Conservation (phyloP, 2,888 invertebrate genomes). For the Artemia sinica region DNA sequence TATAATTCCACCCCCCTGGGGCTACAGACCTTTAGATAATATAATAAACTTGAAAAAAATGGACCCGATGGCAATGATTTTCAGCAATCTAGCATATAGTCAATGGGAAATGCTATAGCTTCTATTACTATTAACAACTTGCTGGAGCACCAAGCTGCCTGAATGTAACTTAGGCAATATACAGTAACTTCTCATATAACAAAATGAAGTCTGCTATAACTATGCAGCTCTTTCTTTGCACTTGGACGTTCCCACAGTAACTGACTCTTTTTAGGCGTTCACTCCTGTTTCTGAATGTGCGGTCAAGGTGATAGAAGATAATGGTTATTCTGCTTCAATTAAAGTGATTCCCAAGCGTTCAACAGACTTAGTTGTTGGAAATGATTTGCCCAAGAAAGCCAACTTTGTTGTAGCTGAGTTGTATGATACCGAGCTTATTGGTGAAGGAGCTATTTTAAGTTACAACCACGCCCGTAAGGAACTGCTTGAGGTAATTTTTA, state of each 20-base stretch:
- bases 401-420: conserved; percentile 91
- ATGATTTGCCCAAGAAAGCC: conserved; percentile 55
- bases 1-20: too few relatives aligned
- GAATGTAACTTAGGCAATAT: neutral
- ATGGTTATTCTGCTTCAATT: conserved; percentile 58
- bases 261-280: conserved; percentile 44
- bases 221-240: neutral
- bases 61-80: too few relatives aligned
- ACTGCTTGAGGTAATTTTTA: conserved; percentile 46
- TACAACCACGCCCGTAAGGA: conserved; percentile 71
- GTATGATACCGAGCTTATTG: conserved; percentile 94
- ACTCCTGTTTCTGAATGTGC: conserved; percentile 86
- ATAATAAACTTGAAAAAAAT: too few relatives aligned
- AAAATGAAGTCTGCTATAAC: neutral
- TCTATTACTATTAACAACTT: too few relatives aligned
- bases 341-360: conserved; percentile 69
- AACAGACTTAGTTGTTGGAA: conserved; percentile 60
- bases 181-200: neutral
- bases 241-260: too few relatives aligned
- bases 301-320: conserved; percentile 52
- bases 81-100: too few relatives aligned
- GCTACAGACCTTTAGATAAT: too few relatives aligned
- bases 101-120: too few relatives aligned
- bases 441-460: conserved; percentile 80
- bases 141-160: neutral